Evolutionary conservation across 2,797 vertebrate genomes (phyloP).

Genomic region (Macrochelys suwanniensis): DNA sequence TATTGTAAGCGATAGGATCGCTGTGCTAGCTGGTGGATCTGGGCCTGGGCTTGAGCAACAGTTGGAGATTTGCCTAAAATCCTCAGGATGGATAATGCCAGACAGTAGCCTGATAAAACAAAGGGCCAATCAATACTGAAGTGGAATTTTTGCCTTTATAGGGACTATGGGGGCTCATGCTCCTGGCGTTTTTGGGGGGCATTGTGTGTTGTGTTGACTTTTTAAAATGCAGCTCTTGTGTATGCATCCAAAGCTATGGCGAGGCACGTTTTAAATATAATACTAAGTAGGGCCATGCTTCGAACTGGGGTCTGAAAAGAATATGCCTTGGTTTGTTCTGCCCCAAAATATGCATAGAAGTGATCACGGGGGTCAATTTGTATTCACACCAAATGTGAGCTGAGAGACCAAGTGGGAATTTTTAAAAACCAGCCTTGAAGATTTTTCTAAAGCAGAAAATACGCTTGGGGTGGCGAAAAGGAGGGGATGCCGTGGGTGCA

Average conservation of each 20-base stretch:
- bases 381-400: neutral
- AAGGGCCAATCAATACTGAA: neutral
- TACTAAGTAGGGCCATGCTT: neutral
- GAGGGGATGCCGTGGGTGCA: neutral
- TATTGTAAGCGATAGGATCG: neutral
- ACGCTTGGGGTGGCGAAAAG: neutral
- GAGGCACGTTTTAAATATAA: neutral
- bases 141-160: neutral
- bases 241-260: neutral
- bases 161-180: neutral
- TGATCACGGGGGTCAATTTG: neutral
- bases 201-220: neutral
- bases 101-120: neutral
- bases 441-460: neutral
- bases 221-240: neutral
- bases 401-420: conserved; percentile 25
- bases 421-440: neutral
- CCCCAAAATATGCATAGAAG: neutral
- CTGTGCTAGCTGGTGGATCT: neutral
- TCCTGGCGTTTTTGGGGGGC: neutral
- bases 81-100: neutral
- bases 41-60: neutral
- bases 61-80: neutral
- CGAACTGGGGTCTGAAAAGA: neutral
- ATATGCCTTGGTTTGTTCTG: neutral